Conservation (phyloP, 2,797 vertebrate genomes). For the Mallotus villosus region DNA sequence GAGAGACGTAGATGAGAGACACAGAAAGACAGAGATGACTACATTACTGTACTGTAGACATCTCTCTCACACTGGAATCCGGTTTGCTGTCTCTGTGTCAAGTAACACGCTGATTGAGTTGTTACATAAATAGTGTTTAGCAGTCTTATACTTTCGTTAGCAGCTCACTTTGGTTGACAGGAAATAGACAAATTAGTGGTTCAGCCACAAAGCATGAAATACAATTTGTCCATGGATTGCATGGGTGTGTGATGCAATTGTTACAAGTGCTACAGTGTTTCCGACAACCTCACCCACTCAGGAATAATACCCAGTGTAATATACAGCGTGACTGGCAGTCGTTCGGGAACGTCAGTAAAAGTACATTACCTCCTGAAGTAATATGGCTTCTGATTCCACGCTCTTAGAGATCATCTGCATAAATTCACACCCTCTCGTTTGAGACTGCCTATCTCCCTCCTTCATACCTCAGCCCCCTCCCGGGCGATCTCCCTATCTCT, state of each 20-base stretch:
- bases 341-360: not conserved
- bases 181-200: no score
- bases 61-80: no score
- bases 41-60: no score
- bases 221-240: no score
- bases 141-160: no score
- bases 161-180: no score
- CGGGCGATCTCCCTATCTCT: conserved; percentile 50
- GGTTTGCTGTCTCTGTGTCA: no score
- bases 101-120: no score
- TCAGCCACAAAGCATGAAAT: no score
- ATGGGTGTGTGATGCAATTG: no score
- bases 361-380: not conserved
- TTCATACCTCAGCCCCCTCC: conserved; percentile 39
- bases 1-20: conserved; percentile 60
- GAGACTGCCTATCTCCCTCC: conserved; percentile 52
- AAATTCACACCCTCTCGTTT: conserved; percentile 65
- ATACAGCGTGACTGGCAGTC: not conserved
- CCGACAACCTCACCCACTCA: not conserved
- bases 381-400: not conserved
- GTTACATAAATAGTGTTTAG: no score
- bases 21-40: conserved; percentile 68
- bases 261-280: no score
- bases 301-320: not conserved
- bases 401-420: conserved; percentile 63